Evolutionary conservation across 2,113 vertebrate species (phyloP).

Genomic region (Alligator sinensis): DNA sequence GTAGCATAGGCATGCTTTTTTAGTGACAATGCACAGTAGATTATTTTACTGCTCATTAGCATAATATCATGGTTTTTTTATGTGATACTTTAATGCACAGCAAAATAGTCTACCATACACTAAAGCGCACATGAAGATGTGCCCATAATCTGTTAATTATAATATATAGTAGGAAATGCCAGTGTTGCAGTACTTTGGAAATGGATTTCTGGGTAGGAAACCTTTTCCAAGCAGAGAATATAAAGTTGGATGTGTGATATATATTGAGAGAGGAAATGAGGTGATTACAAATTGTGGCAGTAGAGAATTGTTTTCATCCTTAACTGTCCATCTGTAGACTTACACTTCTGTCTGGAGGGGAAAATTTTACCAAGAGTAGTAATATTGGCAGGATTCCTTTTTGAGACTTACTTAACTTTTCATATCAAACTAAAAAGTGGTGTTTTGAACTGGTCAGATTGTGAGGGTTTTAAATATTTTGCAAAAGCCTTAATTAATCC

Average conservation of each 20-base stretch:
- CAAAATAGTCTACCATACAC: no score
- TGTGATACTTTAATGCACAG: no score
- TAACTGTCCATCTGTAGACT: background rate
- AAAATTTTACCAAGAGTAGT: background rate
- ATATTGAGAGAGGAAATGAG: accelerated
- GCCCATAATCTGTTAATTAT: no score
- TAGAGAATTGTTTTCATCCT: background rate
- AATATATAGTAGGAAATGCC: no score
- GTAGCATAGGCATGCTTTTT: no score
- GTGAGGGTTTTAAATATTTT: no score
- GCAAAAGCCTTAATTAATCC: background rate
- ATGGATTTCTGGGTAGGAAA: no score
- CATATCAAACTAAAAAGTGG: background rate
- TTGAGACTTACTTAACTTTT: background rate
- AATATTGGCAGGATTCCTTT: background rate
- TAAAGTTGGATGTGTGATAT: background rate
- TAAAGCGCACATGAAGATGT: no score
- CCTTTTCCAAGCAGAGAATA: background rate
- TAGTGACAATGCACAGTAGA: no score
- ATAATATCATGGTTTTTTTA: no score
- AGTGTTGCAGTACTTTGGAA: no score
- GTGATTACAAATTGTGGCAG: background rate
- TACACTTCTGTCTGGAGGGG: background rate
- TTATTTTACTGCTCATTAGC: no score
- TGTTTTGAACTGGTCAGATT: background rate